phyloP scores from a whole-genome alignment of 1,140 invertebrate genomes.

The Neotoxoptera formosana region DNA sequence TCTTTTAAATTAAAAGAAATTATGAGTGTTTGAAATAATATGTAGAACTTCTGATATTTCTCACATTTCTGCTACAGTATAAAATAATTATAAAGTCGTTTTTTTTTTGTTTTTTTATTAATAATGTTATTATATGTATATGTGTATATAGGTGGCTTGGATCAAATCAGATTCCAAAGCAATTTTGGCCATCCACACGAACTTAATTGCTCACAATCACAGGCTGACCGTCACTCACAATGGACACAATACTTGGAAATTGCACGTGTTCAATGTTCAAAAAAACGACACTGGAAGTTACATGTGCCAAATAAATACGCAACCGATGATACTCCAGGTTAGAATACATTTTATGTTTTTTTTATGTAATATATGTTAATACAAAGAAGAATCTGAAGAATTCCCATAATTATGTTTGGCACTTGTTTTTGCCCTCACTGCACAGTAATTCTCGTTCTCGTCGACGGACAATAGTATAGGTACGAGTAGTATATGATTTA shows the following conservation, averaged over 20 bases:
- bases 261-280: conserved; percentile 86
- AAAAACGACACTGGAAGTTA: conserved; percentile 87
- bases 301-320: conserved; percentile 92
- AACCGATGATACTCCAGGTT: conserved; percentile 89
- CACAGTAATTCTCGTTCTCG: background rate
- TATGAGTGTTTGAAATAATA: background rate
- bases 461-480: background rate
- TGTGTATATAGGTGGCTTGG: conserved; percentile 80
- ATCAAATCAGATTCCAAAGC: conserved; percentile 89
- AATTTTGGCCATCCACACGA: conserved; percentile 87
- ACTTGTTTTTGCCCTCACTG: background rate
- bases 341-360: conserved; percentile 61
- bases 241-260: conserved; percentile 90
- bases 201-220: conserved; percentile 87
- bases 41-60: no score
- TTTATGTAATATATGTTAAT: background rate
- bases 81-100: background rate
- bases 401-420: background rate
- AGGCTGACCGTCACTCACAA: conserved; percentile 86
- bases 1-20: background rate
- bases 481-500: no score
- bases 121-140: no score
- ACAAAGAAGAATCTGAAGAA: background rate
- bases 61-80: background rate
- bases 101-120: background rate